Percentiles rank a stretch among this genome's conserved stretches.
Conservation (phyloP, 2,888 invertebrate species). For the Smittia aterrima region DNA sequence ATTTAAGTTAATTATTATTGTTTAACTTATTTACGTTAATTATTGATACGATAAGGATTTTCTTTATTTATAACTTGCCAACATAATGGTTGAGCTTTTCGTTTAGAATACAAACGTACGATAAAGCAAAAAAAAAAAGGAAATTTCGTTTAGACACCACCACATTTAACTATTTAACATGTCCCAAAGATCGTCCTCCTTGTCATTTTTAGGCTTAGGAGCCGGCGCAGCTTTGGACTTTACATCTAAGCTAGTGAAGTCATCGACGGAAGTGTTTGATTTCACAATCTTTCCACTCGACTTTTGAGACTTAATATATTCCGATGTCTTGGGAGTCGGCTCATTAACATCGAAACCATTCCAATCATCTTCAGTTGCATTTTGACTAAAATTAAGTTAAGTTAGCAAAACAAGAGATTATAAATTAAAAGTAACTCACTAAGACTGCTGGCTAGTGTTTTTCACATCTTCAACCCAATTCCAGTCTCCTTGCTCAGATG, state of each 20-base stretch:
- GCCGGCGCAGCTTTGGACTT: slow-evolving; percentile 46
- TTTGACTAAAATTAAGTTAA: slow-evolving; percentile 40
- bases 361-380: slow-evolving; percentile 49
- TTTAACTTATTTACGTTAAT: too few species aligned
- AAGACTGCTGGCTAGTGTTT: slow-evolving; percentile 41
- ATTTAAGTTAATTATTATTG: too few species aligned
- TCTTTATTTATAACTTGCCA: too few species aligned
- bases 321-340: slow-evolving; percentile 44
- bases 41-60: too few species aligned
- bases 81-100: too few species aligned
- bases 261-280: slow-evolving; percentile 48
- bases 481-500: slow-evolving; percentile 48
- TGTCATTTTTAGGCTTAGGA: slow-evolving; percentile 48
- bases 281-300: slow-evolving; percentile 46
- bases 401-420: too few species aligned
- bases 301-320: slow-evolving; percentile 28
- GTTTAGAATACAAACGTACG: too few species aligned
- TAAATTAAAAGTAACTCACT: slow-evolving; percentile 40
- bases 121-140: too few species aligned
- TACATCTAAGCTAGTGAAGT: slow-evolving; percentile 52
- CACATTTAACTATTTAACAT: slow-evolving; percentile 59
- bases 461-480: slow-evolving; percentile 48
- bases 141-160: background rate
- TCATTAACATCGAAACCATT: slow-evolving; percentile 49
- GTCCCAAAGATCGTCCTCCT: slow-evolving; percentile 63